Evolutionary conservation across 1,140 invertebrate species (phyloP), one percentile per base, ranked within the genome.

Genomic region (Drosophila kohkoa): DNA sequence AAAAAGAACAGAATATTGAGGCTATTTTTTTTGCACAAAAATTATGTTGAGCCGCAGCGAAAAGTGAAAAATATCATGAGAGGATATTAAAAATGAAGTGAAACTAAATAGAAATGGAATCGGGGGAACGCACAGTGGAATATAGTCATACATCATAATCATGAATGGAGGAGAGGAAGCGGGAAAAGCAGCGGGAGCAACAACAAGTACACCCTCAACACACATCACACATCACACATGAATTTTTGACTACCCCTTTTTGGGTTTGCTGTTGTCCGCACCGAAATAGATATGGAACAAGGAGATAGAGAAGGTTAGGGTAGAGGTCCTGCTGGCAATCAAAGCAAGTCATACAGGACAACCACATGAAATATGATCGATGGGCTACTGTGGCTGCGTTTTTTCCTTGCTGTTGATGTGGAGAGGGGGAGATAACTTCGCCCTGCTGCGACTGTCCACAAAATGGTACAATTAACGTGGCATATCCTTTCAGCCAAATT

Each of bases 401-500:
- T n/a, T 32, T 32, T 32, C 7, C 2, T 7, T 32, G 6, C 7
- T 38, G 1, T 38, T 48, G 15, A 49, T 48, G 54, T 13, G 45
- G n/a, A 30, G 43, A 20, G 66, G 51, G 69, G 15, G 51, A 2
- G 15, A 52, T 30, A 0, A 3, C 49, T 35, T 70, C 38, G 63
- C 60, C 81, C 81, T 66, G 81, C 81, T 86, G 85, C 79, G 85
- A 83, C 86, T 88, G 85, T 89, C 82, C 87, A 81, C 86, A 89
- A 90, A 89, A 89, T 90, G 81, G 80, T 80, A 90, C 77, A 90
- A 90, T 90, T 90, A 87, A 90, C 82, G 88, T 90, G 82, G 87
- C 80, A 81, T 86, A 87, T 91, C 80, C 87, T 90, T 90, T 90
- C 82, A 82, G 72, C 75, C 77, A 79, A 90, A 87, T 81, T 90